phyloP scores from a whole-genome alignment of 2,888 invertebrate genomes.

The Masnerella sp. region DNA sequence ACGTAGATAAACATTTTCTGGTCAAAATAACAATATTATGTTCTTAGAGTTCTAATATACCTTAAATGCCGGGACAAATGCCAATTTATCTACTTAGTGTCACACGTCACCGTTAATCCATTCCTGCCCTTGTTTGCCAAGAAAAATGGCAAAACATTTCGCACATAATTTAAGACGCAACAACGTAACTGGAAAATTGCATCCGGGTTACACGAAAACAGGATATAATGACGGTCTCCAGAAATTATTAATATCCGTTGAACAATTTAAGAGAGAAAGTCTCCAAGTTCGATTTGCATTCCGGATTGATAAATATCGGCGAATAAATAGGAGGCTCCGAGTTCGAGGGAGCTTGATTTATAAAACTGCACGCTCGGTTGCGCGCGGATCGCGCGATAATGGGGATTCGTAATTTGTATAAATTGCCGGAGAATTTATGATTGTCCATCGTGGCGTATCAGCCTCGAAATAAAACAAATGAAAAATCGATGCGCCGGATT shows the following conservation, averaged over 20 bases:
- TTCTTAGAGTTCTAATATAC: constrained; percentile 37
- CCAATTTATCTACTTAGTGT: constrained; percentile 43
- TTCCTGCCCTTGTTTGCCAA: constrained; percentile 36
- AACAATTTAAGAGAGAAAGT: constrained; percentile 27
- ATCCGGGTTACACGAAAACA: constrained; percentile 10
- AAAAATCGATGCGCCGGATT: constrained; percentile 45
- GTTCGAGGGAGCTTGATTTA: constrained; percentile 66
- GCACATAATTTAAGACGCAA: constrained; percentile 37
- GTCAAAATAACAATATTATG: constrained; percentile 38
- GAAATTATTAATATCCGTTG: constrained; percentile 37
- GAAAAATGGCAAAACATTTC: constrained; percentile 45
- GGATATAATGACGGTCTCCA: constrained; percentile 6
- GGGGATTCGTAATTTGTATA: constrained; percentile 70
- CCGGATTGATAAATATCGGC: constrained; percentile 39
- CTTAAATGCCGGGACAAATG: constrained; percentile 34
- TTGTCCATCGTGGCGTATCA: constrained; percentile 58
- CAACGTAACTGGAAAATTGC: constrained; percentile 27
- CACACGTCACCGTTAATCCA: constrained; percentile 45
- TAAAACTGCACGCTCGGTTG: constrained; percentile 62
- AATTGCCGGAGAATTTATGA: constrained; percentile 69
- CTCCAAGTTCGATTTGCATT: constrained; percentile 26
- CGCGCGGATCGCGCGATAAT: constrained; percentile 65
- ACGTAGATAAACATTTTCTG: no score
- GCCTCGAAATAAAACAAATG: constrained; percentile 46
- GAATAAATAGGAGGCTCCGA: constrained; percentile 39